Evolutionary conservation across 2,888 invertebrate genomes (phyloP), one percentile per base, ranked within the genome.

Genomic region (Lissonota sp.): DNA sequence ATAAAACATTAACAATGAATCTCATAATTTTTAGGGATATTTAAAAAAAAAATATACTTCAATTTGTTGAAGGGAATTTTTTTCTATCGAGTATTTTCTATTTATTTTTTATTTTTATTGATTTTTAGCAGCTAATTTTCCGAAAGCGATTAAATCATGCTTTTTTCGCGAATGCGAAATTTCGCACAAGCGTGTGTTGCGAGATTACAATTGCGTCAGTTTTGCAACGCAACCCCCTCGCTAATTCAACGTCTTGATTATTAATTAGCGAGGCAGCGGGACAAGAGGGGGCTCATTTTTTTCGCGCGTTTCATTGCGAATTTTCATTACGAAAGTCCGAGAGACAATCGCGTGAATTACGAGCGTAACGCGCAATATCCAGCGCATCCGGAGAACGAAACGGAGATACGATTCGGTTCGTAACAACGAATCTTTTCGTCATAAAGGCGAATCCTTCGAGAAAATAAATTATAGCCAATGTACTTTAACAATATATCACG

Each of bases 181-280:
- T 26, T 26, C 3, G 26, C 26, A 26, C 26, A 26, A 26, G 26
- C 26, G 26, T 3, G 26, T 26, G 26, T 26, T 26, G 53, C 16
- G 14, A 26, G 26, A 26, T 53, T 14, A 53, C 6, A 64, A 57
- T 77, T 72, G 64, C 64, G 37, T 71, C 66, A 66, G 37, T 55
- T 62, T 67, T 55, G 42, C 57, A 62, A 66, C 76, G 69, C 55
- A 72, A 60, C 66, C 53, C 39, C 67, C 62, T 72, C 53, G 44
- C 72, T 79, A 60, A 62, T 72, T 79, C 66, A 40, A n/a, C 46
- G 44, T n/a, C 78, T 72, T 72, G 78, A 67, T 79, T 79, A 79
- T 79, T 62, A 79, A 79, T 79, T 79, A 79, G 72, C 53, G 60
- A 53, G 55, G 8, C 4, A n/a, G 62, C n/a, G 26, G 26, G 26